Evolutionary conservation across 2,797 vertebrate genomes (phyloP).

Genomic region (Ficedula albicollis): DNA sequence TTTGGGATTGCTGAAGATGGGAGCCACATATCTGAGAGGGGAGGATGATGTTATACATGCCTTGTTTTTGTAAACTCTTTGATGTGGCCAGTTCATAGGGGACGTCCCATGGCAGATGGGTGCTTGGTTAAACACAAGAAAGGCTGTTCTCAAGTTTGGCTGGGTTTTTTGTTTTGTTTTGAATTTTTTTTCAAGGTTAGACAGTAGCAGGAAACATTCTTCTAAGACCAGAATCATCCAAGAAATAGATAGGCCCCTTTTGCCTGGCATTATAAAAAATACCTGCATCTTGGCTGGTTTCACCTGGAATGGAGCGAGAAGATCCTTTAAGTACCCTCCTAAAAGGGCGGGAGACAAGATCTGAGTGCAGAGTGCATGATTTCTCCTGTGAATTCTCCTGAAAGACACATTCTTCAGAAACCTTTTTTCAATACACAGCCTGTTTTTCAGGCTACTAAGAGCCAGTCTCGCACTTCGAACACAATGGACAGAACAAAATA

Average conservation of each 20-base stretch:
- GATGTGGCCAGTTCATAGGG: accelerated
- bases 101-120: neutral
- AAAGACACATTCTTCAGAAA: neutral
- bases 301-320: neutral
- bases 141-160: neutral
- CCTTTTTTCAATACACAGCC: neutral
- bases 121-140: neutral
- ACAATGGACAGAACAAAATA: neutral
- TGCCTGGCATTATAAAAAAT: neutral
- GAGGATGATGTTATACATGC: neutral
- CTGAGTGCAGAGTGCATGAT: neutral
- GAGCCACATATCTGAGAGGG: neutral
- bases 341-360: neutral
- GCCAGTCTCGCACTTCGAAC: neutral
- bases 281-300: neutral
- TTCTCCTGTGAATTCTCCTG: neutral
- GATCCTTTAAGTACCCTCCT: neutral
- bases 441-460: neutral
- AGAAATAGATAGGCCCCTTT: neutral
- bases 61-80: neutral
- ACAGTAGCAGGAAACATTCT: neutral
- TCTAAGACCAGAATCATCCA: neutral
- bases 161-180: neutral
- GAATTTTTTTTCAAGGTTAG: neutral
- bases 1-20: neutral